Evolutionary conservation across 2,797 vertebrate genomes (phyloP).

Genomic region (Strix occidentalis): DNA sequence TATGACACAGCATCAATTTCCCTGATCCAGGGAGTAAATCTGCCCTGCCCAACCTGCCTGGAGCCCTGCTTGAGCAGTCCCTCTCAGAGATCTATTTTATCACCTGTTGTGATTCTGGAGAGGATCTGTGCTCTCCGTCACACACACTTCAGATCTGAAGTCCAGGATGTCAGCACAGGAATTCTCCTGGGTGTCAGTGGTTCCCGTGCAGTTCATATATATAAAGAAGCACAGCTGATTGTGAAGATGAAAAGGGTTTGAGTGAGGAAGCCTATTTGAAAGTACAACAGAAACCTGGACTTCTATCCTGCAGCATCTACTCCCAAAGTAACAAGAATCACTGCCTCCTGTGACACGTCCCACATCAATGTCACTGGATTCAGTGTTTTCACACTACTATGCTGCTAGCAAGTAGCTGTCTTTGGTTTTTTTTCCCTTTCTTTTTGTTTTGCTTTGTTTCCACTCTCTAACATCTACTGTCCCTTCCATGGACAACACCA

Average conservation of each 20-base stretch:
- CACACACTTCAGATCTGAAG: background rate
- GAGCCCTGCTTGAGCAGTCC: background rate
- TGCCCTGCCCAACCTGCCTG: background rate
- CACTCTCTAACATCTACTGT: background rate
- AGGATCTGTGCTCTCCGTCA: background rate
- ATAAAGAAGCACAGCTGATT: background rate
- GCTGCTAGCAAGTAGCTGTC: background rate
- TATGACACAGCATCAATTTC: background rate
- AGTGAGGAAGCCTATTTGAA: background rate
- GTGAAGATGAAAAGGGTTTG: background rate
- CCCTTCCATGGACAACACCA: background rate
- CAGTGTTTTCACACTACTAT: background rate
- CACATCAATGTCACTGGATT: background rate
- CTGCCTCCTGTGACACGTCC: background rate
- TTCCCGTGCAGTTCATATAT: background rate
- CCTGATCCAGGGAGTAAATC: background rate
- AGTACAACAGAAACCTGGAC: background rate
- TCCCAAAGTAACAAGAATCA: background rate
- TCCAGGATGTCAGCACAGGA: background rate
- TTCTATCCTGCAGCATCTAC: background rate
- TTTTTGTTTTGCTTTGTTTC: background rate
- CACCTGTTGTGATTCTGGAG: background rate
- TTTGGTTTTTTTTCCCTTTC: fast-evolving
- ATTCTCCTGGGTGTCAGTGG: background rate
- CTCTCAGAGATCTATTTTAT: background rate